Conservation (phyloP, 2,888 invertebrate genomes). For the Lagria hirta region DNA sequence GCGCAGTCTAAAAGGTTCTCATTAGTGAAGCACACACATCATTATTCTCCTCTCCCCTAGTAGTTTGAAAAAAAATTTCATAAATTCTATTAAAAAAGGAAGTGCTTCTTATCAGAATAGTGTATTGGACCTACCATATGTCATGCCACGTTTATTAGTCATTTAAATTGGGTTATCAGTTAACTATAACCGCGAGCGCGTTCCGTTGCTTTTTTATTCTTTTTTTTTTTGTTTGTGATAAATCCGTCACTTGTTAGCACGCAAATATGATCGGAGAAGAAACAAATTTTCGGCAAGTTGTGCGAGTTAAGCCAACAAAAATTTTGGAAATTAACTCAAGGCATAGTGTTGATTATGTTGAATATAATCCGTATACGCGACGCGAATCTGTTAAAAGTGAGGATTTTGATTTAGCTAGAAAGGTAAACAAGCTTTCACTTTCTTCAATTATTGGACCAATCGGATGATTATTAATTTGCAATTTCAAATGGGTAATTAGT, state of each 20-base stretch:
- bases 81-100: conserved; percentile 9
- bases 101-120: conserved; percentile 16
- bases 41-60: conserved; percentile 8
- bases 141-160: conserved; percentile 8
- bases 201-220: too few relatives aligned
- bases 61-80: conserved; percentile 5
- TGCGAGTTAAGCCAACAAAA: conserved; percentile 42
- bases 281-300: conserved; percentile 42
- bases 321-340: conserved; percentile 15
- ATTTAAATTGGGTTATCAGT: conserved; percentile 12
- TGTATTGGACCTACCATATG: conserved; percentile 10
- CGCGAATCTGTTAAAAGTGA: conserved; percentile 39
- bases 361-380: conserved; percentile 19
- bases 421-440: too few relatives aligned
- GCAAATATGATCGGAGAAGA: conserved; percentile 42
- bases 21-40: conserved; percentile 22
- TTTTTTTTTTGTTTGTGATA: too few relatives aligned
- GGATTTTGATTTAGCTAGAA: too few relatives aligned
- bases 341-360: conserved; percentile 15
- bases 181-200: neutral
- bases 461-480: too few relatives aligned
- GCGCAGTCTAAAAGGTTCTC: conserved; percentile 37
- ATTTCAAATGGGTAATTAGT: too few relatives aligned
- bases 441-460: too few relatives aligned
- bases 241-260: neutral